phyloP scores from a whole-genome alignment of 2,797 vertebrate genomes.

The Emys orbicularis region DNA sequence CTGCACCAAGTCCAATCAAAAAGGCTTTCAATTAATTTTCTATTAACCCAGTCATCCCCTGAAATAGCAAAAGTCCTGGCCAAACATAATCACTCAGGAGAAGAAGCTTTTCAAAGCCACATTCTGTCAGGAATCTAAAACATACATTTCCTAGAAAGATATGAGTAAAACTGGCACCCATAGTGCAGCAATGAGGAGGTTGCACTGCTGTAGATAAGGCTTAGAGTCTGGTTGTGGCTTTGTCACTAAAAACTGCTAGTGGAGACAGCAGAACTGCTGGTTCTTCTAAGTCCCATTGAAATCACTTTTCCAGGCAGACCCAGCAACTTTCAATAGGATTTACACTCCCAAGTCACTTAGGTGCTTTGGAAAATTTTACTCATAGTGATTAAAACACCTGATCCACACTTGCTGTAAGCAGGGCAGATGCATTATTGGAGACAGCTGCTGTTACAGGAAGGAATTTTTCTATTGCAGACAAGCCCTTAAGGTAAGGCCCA shows the following conservation, averaged over 20 bases:
- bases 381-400: fast-evolving
- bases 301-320: background rate
- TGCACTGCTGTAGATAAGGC: background rate
- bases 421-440: background rate
- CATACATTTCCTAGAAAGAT: background rate
- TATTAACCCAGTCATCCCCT: background rate
- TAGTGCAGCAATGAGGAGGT: background rate
- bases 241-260: background rate
- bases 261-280: no score
- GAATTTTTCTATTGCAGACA: background rate
- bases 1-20: background rate
- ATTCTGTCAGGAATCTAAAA: background rate
- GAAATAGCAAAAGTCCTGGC: background rate
- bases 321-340: no score
- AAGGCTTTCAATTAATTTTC: background rate
- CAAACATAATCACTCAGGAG: background rate
- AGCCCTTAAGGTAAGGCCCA: background rate
- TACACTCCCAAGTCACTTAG: background rate
- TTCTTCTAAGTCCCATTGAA: no score
- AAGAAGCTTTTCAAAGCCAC: background rate
- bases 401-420: no score
- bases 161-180: background rate
- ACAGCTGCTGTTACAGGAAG: background rate
- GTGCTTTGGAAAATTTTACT: background rate
- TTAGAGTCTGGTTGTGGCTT: no score